Evolutionary conservation across 2,888 invertebrate species (phyloP), one percentile per base, ranked within the genome.

Genomic region (Cabera pusaria): DNA sequence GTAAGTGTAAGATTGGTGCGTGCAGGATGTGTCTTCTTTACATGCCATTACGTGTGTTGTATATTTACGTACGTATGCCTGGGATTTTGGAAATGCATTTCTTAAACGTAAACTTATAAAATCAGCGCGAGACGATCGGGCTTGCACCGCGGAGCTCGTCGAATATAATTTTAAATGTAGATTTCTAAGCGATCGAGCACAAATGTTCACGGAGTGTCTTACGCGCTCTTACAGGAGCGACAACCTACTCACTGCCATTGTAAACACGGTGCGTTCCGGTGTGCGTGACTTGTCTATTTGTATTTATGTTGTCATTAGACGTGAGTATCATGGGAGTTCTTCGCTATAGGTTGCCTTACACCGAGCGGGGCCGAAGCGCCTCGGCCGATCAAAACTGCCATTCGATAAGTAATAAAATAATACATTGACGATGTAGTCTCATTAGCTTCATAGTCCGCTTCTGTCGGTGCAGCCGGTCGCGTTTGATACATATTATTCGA

Each of bases 401-500:
- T 86, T 83, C 71, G 79, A 72, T 87, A 83, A 86, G 85, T 84
- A 80, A 83, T 59, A 73, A 67, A 76, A 14, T 4, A 14, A 3
- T 4, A 14, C 14, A n/a, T 14, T 4, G 14, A 14, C 14, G 14
- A n/a, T 4, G 14, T 14, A 14, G 14, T 4, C 2, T 14, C 14
- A 14, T 14, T 3, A 77, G 85, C 85, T 82, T 80, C 60, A 64
- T 84, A 86, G 84, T 66, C 63, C 79, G 80, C 64, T 59, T 66
- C 83, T 79, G 85, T 70, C 70, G 82, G 85, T 86, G 86, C 83
- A 79, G 84, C 78, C 81, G 73, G 69, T 85, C 87, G 82, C 77
- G 66, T 85, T 84, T 84, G 83, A 82, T 86, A 85, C 79, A 83
- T 84, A 80, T 79, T 86, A 85, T 82, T 87, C 83, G 68, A 87